Evolutionary conservation across 2,113 vertebrate species (phyloP).

Genomic region (Poeciliopsis occidentalis): DNA sequence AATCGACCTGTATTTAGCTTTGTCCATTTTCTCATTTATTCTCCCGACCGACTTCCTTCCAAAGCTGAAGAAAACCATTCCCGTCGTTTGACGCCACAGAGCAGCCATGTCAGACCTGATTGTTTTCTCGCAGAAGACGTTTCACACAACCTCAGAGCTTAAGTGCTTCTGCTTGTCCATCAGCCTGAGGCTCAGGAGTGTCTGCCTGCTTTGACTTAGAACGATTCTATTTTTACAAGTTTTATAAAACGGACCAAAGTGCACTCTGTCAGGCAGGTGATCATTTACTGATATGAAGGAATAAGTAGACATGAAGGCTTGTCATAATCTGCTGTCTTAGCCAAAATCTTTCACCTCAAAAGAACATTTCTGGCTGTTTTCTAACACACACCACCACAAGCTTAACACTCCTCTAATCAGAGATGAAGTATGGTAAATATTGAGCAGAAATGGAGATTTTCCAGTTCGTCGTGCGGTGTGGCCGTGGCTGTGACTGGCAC

Average conservation of each 20-base stretch:
- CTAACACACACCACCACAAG: too few relatives aligned
- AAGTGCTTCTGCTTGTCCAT: conserved; percentile 19
- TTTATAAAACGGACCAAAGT: background rate
- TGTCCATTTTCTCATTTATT: too few relatives aligned
- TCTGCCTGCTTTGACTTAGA: conserved; percentile 40
- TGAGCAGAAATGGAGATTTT: too few relatives aligned
- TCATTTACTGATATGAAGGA: background rate
- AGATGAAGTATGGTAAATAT: too few relatives aligned
- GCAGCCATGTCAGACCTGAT: background rate
- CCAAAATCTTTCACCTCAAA: too few relatives aligned
- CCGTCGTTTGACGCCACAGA: background rate
- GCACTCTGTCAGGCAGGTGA: background rate
- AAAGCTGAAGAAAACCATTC: background rate
- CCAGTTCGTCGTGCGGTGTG: too few relatives aligned
- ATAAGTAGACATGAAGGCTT: background rate
- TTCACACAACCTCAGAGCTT: conserved; percentile 9
- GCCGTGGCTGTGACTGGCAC: too few relatives aligned
- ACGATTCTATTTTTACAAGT: background rate
- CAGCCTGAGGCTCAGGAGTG: background rate
- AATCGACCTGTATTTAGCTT: too few relatives aligned
- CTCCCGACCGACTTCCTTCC: too few relatives aligned
- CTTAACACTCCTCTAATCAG: too few relatives aligned
- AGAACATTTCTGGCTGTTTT: too few relatives aligned
- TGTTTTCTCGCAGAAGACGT: conserved; percentile 1
- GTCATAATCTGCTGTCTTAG: too few relatives aligned